phyloP scores from a whole-genome alignment of 2,113 vertebrate species.

The Tragelaphus imberbis region DNA sequence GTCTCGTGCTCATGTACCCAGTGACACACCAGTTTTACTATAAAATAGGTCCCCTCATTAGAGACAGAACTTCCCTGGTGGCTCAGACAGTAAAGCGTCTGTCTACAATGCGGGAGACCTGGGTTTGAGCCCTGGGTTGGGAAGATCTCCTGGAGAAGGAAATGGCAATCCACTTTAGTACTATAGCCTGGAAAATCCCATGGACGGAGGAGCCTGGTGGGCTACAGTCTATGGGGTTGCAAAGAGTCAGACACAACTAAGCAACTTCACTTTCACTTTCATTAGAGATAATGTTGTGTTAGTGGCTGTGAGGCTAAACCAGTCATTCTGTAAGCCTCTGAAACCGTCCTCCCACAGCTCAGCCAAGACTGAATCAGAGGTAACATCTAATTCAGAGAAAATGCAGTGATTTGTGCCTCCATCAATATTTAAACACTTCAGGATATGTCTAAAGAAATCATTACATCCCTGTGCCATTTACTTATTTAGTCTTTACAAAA shows the following conservation, averaged over 20 bases:
- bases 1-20: not conserved
- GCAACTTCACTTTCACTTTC: not conserved
- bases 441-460: not conserved
- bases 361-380: not conserved
- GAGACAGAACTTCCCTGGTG: not conserved
- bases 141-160: too few species aligned
- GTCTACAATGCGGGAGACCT: too few species aligned
- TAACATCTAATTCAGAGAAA: not conserved
- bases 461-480: not conserved
- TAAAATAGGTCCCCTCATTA: not conserved
- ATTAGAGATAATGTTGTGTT: not conserved
- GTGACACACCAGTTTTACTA: not conserved
- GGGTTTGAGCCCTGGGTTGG: too few species aligned
- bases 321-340: not conserved
- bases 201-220: too few species aligned
- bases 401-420: not conserved
- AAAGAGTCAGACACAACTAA: too few species aligned
- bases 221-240: too few species aligned
- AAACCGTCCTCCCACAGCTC: not conserved
- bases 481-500: not conserved
- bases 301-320: not conserved
- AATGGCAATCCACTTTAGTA: too few species aligned
- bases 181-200: too few species aligned
- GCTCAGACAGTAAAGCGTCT: too few species aligned
- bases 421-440: not conserved